These are phyloP conservation scores for Caenorhabditis angaria DNA, from an alignment of 2,888 invertebrate species.

Conservation along the genomic window DNA sequence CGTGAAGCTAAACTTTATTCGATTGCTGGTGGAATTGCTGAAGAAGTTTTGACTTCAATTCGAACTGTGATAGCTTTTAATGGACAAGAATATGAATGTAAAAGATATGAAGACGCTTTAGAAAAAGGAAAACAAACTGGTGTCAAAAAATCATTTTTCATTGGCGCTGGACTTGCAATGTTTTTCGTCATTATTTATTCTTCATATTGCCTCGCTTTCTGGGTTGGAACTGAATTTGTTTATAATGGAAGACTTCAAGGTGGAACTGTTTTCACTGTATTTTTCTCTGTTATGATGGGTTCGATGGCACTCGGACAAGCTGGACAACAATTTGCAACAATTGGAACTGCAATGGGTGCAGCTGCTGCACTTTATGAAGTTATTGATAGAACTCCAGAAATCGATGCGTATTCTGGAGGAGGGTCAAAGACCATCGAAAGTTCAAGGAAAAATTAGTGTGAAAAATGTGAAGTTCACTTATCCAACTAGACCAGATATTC, in stretches of 20 bases:
- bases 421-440: constrained; percentile 73
- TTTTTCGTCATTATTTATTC: constrained; percentile 72
- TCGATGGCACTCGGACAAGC: constrained; percentile 80
- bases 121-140: constrained; percentile 61
- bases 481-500: constrained; percentile 73
- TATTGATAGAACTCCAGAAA: constrained; percentile 73
- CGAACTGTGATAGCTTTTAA: constrained; percentile 58
- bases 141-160: constrained; percentile 64
- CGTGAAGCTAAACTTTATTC: constrained; percentile 72
- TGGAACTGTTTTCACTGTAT: constrained; percentile 56
- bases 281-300: constrained; percentile 74
- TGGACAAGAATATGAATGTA: constrained; percentile 51
- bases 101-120: constrained; percentile 64
- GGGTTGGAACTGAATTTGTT: constrained; percentile 65
- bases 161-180: constrained; percentile 72
- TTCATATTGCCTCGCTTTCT: constrained; percentile 70
- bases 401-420: constrained; percentile 59
- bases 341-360: constrained; percentile 83
- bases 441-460: constrained; percentile 74
- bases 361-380: constrained; percentile 77
- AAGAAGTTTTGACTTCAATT: constrained; percentile 53
- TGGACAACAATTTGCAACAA: constrained; percentile 83
- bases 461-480: constrained; percentile 74
- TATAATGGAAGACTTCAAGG: constrained; percentile 38
- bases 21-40: constrained; percentile 54